phyloP scores from a whole-genome alignment of 2,797 vertebrate genomes.

The Labroides dimidiatus region DNA sequence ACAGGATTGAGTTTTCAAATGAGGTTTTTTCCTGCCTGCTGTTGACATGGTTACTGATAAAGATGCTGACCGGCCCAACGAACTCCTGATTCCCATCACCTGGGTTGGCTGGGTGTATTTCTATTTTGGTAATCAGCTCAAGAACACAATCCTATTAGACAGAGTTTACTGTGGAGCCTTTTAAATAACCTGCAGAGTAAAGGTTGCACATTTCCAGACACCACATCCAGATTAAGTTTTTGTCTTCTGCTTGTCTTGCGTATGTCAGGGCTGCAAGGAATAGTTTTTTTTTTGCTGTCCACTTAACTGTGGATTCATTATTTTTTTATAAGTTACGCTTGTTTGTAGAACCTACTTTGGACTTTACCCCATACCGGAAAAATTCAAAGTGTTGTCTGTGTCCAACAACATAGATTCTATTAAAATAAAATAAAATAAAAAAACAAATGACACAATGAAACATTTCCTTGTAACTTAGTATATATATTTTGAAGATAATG shows the following conservation, averaged over 20 bases:
- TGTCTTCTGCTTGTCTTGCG: neutral
- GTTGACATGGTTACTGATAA: slow-evolving; percentile 57
- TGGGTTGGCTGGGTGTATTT: slow-evolving; percentile 64
- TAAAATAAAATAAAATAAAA: no score
- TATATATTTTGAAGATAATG: no score
- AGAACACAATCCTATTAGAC: slow-evolving; percentile 80
- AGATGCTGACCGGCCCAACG: slow-evolving; percentile 48
- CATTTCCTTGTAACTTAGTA: no score
- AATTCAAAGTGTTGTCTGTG: no score
- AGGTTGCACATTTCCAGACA: slow-evolving; percentile 15
- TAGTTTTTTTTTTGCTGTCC: no score
- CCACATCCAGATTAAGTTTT: neutral
- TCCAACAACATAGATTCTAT: no score
- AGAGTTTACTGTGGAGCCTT: slow-evolving; percentile 60
- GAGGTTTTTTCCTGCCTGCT: neutral
- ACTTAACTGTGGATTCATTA: no score
- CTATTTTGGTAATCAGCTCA: slow-evolving; percentile 81
- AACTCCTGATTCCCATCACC: slow-evolving; percentile 74
- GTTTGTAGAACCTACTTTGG: no score
- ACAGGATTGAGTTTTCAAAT: neutral
- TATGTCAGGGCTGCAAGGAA: neutral
- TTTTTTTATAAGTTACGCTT: no score
- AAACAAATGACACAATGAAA: no score
- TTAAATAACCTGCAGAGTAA: slow-evolving; percentile 50
- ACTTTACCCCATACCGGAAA: no score